Conservation (phyloP, 2,797 vertebrate genomes). For the Labeo calbasu region DNA sequence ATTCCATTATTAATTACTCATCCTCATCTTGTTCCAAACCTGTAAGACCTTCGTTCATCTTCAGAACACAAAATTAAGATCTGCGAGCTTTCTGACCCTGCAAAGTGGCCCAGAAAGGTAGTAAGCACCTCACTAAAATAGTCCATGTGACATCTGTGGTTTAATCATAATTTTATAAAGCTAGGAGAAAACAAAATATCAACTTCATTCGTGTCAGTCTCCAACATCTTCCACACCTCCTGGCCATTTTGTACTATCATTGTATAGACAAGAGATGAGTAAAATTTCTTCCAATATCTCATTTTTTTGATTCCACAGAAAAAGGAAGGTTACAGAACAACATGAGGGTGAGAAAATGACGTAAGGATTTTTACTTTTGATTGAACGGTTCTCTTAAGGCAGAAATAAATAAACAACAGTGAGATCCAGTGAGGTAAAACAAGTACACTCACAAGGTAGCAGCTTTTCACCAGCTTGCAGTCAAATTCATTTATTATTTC, state of each 20-base stretch:
- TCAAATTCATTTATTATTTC: slow-evolving; percentile 43
- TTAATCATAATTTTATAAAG: not conserved
- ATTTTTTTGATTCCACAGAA: not conserved
- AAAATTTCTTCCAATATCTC: no score
- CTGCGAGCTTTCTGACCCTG: no score
- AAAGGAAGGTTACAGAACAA: not conserved
- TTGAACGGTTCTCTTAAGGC: not conserved
- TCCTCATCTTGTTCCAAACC: no score
- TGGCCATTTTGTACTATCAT: no score
- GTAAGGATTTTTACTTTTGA: not conserved
- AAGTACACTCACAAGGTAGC: slow-evolving; percentile 4
- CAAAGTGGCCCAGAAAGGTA: no score
- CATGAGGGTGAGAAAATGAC: not conserved
- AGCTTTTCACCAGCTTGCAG: slow-evolving; percentile 16
- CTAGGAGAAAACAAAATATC: no score
- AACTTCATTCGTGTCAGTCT: no score
- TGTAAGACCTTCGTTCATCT: no score
- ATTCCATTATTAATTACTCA: not conserved
- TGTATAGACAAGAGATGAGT: no score
- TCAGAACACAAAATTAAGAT: no score
- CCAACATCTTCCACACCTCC: no score
- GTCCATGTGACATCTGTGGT: no score
- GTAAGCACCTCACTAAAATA: not conserved
- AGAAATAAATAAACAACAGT: not conserved
- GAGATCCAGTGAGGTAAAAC: slow-evolving; percentile 9